These are phyloP conservation scores for Bombyx mori DNA, from an alignment of 1,140 invertebrate genomes.

Conservation along the genomic window DNA sequence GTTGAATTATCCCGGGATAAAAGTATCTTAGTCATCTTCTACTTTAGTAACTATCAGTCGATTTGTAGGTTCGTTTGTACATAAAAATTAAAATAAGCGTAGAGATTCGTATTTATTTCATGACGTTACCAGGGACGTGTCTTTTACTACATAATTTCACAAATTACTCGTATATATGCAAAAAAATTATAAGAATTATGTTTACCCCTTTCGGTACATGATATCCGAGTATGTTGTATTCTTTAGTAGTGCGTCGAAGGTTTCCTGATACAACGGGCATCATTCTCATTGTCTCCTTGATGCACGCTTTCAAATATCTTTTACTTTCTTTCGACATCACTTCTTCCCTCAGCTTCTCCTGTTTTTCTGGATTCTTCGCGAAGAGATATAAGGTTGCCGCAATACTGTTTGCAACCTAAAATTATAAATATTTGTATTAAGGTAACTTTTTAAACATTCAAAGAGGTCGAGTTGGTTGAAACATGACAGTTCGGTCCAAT, in stretches of 20 bases:
- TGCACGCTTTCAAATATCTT: constrained; percentile 75
- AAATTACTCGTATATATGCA: no score
- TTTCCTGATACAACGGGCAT: constrained; percentile 71
- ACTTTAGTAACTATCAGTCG: no score
- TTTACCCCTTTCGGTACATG: constrained; percentile 75
- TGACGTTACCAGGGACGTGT: no score
- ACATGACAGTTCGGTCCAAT: neutral
- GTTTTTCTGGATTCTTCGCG: constrained; percentile 74
- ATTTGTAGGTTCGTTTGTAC: no score
- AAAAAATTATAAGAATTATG: constrained; percentile 20
- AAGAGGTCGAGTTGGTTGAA: neutral
- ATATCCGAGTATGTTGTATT: constrained; percentile 73
- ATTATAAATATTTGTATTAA: constrained; percentile 3
- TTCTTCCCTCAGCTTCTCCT: constrained; percentile 78
- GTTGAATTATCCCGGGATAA: no score
- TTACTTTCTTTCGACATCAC: constrained; percentile 60
- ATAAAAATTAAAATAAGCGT: no score
- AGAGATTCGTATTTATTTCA: no score
- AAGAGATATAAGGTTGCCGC: constrained; percentile 73
- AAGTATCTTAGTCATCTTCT: no score
- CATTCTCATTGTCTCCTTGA: constrained; percentile 76
- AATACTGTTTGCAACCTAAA: constrained; percentile 46
- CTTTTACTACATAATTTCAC: no score
- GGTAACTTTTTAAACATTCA: neutral
- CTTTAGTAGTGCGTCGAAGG: constrained; percentile 63